A percentile compares a stretch with the other conserved stretches of the same genome.
Conservation (phyloP, 2,113 vertebrate species). For the Microcebus tavaratra region DNA sequence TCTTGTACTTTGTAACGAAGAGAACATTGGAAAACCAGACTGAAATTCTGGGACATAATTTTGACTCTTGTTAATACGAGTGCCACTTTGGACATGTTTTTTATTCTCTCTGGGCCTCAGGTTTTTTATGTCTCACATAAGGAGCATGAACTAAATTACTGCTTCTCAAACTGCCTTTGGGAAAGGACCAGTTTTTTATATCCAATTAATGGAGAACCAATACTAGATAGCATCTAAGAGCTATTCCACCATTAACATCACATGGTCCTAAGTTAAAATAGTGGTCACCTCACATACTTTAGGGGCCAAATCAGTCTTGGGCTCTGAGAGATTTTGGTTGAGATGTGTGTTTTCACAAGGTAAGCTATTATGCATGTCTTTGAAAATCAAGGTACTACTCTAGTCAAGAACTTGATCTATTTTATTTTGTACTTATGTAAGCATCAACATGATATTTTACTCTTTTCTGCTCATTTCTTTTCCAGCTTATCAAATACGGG, state of each 20-base stretch:
- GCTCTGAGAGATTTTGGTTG: background rate
- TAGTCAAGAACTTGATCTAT: background rate
- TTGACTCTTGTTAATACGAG: background rate
- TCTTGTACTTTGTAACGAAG: background rate
- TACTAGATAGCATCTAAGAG: background rate
- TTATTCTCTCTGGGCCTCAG: background rate
- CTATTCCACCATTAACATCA: background rate
- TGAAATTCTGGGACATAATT: background rate
- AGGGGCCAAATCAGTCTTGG: background rate
- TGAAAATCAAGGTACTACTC: background rate
- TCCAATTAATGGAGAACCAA: background rate
- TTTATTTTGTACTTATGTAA: background rate
- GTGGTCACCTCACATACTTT: background rate
- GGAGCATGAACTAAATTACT: background rate
- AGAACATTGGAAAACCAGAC: background rate
- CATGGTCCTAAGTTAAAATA: background rate
- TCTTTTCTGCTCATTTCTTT: constrained; percentile 24
- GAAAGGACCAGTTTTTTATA: background rate
- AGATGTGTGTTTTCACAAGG: background rate
- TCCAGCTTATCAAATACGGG: constrained; percentile 96
- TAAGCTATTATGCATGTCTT: background rate
- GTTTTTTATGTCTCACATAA: constrained; percentile 20
- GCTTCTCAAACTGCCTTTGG: background rate
- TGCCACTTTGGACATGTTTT: background rate
- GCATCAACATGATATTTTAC: background rate